Base-by-base conservation (phyloP, 2,888 invertebrate genomes). In the Macrophya alboannulata region DNA sequence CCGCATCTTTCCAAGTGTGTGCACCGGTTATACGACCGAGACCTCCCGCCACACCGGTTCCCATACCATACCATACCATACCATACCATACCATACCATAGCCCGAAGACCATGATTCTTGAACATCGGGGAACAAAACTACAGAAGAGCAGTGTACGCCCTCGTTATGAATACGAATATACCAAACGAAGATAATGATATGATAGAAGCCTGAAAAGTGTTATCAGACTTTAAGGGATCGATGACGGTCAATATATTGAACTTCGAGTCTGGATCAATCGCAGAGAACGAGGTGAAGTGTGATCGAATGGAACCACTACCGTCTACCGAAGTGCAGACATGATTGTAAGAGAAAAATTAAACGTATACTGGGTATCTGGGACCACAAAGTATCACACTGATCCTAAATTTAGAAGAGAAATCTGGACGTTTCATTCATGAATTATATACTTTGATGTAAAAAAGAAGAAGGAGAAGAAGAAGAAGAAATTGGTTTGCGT, bases 311-410 rank as follows among this genome's bases (percentile, higher is more conserved):
- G 71, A 37, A 71, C n/a, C 17, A 71, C 87, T 87, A 87, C 85
- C 87, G 85, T 40, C 87, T 87, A 87, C 85, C 87, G 85, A 84
- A 86, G 76, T 86, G 86, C n/a, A n/a, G 83, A 31, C 84, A 87
- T 45, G 9, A 43, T 40, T 43, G 43, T 72, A 51, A 4, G 55
- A 15, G 8, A 25, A 76, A 17, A n/a, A 12, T 15, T 51, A 37
- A 77, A 37, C 25, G 8, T 4, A 31, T n/a, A n/a, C 12, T 48
- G 48, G 10, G 76, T 76, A 81, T 81, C 81, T n/a, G 65, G 62
- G 81, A 81, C 65, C 81, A 62, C 81, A 43, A 31, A 62, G 59
- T 21, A 37, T 25, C 59, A 59, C 62, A 45, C n/a, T 62, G 59
- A n/a, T 31, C 10, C 10, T 45, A 8, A 21, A n/a, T 8, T 45